A percentile compares a stretch with the other conserved stretches of the same genome.
phyloP scores from a whole-genome alignment of 2,797 vertebrate genomes.

The Sciurus vulgaris region DNA sequence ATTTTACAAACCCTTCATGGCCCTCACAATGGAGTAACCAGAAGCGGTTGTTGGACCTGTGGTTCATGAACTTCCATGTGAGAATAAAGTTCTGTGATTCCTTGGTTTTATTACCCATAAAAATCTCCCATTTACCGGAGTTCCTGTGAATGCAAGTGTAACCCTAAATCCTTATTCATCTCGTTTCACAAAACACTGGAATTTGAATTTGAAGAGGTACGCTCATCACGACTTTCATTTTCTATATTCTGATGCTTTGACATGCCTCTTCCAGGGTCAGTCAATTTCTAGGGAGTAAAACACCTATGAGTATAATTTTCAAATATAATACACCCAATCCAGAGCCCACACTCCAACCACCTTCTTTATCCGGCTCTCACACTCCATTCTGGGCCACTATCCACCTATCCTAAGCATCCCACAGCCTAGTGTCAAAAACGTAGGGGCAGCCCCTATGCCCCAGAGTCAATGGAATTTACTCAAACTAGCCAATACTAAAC shows the following conservation, averaged over 20 bases:
- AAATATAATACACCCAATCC: background rate
- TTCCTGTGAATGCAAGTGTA: background rate
- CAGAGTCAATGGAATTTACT: background rate
- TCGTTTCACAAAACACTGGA: constrained; percentile 45
- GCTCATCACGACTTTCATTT: background rate
- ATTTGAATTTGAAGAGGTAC: background rate
- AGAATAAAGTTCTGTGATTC: constrained; percentile 17
- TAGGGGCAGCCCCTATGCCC: background rate
- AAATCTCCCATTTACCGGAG: background rate
- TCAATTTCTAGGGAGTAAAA: background rate
- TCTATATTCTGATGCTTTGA: constrained; percentile 16
- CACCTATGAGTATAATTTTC: background rate
- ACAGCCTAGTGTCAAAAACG: background rate
- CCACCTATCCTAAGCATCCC: background rate
- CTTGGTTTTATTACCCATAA: constrained; percentile 14
- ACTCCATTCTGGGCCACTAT: background rate
- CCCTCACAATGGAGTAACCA: background rate
- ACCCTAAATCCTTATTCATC: constrained; percentile 12
- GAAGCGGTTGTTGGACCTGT: background rate
- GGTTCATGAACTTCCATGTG: background rate
- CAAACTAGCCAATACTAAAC: background rate
- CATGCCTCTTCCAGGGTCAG: background rate
- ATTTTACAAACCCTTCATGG: background rate
- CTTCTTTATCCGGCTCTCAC: background rate
- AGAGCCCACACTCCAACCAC: background rate